Base-by-base conservation (phyloP, 2,888 invertebrate genomes). In the Phaonia tiefii region DNA sequence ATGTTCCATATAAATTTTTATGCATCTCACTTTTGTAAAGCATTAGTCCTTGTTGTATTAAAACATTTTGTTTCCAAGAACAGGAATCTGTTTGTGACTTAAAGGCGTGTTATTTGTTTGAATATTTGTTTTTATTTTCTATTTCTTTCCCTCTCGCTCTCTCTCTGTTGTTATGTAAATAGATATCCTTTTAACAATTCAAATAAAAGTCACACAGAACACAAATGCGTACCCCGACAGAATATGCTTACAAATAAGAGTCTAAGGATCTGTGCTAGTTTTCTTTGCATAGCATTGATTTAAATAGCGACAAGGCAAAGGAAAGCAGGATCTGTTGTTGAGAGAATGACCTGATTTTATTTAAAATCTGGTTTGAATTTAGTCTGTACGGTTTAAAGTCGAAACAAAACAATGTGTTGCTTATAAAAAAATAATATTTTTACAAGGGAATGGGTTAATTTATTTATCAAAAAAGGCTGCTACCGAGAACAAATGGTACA, bases 331-430 rank as follows among this genome's bases (percentile, higher is more conserved):
- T n/a, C n/a, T n/a, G n/a, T n/a, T 37, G 10, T 37, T 37, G 4
- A 37, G 10, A 37, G 37, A 37, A 37, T 7, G 10, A 37, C 10
- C 4, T 10, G 37, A 37, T 37, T 37, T 37, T 37, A 37, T 4
- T 7, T 37, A 37, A 10, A 7, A 7, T 4, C 10, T 37, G 10
- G 4, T 37, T 37, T 37, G 37, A 10, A 37, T 37, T 37, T 4
- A 7, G 37, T n/a, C 37, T 37, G 4, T 37, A 10, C 10, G 37
- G 37, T 37, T 37, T 65, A 66, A 74, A 74, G 69, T 74, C 54
- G 63, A n/a, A 63, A 74, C 70, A 60, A 65, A 79, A 71, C 75
- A 79, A 71, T 67, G 15, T 71, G 70, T 63, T 70, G 31, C 11
- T 39, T 31, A 22, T 11, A 1, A 22, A 25, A 11, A n/a, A n/a